Evolutionary conservation across 2,113 vertebrate species (phyloP), one percentile per base, ranked within the genome.

Genomic region (Ptilonorhynchus violaceus): DNA sequence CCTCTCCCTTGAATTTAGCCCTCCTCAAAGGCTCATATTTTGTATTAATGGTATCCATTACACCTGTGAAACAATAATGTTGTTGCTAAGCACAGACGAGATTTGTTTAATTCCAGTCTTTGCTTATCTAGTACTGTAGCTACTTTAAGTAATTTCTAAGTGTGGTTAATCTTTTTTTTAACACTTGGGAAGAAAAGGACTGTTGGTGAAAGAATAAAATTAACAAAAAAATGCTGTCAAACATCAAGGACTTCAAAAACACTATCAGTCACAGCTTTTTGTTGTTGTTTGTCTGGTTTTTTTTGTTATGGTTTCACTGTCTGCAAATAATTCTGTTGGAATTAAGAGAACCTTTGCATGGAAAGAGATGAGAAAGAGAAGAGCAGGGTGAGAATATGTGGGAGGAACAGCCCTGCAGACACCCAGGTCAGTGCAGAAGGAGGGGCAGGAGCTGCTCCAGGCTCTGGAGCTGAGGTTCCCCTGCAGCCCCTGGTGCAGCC

Each of bases 301-400:
- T 3, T 15, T 77, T 73, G 16, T 49, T 79, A 33, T 13, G 3
- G 2, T 53, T 86, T 89, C 21, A 1, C 2, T 53, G 7, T 22
- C 7, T 52, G 52, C 19, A 88, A 49, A 62, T 21, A 62, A 62
- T 16, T 4, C 5, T 70, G 6, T 56, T 66, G 5, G 55, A 74
- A 69, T 30, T 4, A 86, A 39, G 9, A 2, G 5, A 35, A 41
- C 31, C 6, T 83, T 37, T 60, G 6, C 11, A 52, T n/a, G 5
- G 13, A 42, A 41, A 39, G 11, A 53, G 33, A 63, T 27, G 22
- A 73, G 13, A 31, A 70, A 41, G 21, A 28, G 6, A 41, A 46
- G 28, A 53, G 3, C 0, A 0, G 20, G 4, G 4, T 28, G 55
- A 69, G 18, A 28, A 3, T 0, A 1, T 6, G 6, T 46, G 53